Evolutionary conservation across 2,797 vertebrate species (phyloP), one percentile per base, ranked within the genome.

Genomic region (Anas capensis): DNA sequence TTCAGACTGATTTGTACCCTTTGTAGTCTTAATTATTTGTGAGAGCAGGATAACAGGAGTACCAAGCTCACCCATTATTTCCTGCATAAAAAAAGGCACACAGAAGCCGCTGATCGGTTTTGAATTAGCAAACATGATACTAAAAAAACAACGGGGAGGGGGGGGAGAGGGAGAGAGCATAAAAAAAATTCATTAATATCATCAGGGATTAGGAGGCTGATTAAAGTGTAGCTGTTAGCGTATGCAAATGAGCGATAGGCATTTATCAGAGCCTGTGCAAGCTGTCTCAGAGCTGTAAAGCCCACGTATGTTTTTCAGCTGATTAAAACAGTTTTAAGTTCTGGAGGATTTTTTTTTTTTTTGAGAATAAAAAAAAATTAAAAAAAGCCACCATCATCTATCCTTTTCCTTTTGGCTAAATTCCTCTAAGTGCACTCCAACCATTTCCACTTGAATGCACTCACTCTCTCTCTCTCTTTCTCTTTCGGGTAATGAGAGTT

Each of bases 51-150:
- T 99, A 99, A 99, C 99, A 99, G 99, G 99, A 99, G 99, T 99
- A 99, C 99, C 99, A 98, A 99, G 99, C 99, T 99, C 99, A 98
- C 98, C 99, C 99, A 99, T 99, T 99, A 99, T 99, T 98, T 99
- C 99, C 98, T 97, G 98, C 98, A 99, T 99, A 99, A 99, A 99
- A 99, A 99, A 99, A 99, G 99, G 99, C 98, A 98, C 99, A 99
- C 98, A 99, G 99, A 99, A 99, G 99, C 98, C 98, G 99, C 99
- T 99, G 99, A 99, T 99, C 99, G 99, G 99, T 99, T 99, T 99
- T 99, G 99, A 99, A 99, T 99, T 99, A 99, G 99, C 99, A 99
- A 99, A 99, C 99, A 99, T 99, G 99, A 99, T 99, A 99, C 99
- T 98, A 98, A 98, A 98, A 98, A 98, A 98, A 91, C 90, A 11